phyloP scores from a whole-genome alignment of 1,140 invertebrate genomes.

The Cyphomyrmex costatus region DNA sequence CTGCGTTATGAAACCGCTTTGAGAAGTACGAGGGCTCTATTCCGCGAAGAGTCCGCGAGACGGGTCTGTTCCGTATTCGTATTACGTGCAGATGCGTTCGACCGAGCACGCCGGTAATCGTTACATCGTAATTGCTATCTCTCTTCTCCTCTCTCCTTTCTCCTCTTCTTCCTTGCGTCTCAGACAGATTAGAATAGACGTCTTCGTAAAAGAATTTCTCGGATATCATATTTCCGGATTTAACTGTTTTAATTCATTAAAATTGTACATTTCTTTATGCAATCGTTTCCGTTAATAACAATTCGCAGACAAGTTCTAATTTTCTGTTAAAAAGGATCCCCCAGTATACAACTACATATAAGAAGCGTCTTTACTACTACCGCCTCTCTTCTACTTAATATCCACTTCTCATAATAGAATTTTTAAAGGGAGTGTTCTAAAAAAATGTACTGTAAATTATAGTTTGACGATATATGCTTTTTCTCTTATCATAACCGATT shows the following conservation, averaged over 20 bases:
- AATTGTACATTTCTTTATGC: background rate
- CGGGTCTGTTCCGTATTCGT: conserved; percentile 58
- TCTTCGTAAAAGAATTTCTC: conserved; percentile 19
- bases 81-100: conserved; percentile 61
- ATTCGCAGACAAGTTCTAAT: conserved; percentile 1
- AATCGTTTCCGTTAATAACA: background rate
- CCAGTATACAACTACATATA: no score
- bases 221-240: background rate
- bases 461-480: background rate
- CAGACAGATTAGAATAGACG: conserved; percentile 41
- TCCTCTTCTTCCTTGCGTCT: background rate
- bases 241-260: conserved; percentile 2
- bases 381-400: background rate
- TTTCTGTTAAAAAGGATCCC: background rate
- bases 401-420: background rate
- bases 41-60: conserved; percentile 56
- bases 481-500: background rate
- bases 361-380: background rate
- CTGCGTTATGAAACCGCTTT: conserved; percentile 74
- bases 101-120: conserved; percentile 41
- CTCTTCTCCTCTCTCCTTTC: background rate
- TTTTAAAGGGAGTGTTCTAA: background rate
- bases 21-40: conserved; percentile 62
- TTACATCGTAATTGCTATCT: conserved; percentile 69
- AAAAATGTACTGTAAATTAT: background rate